Evolutionary conservation across 2,113 vertebrate genomes (phyloP), one percentile per base, ranked within the genome.

Genomic region (Oostethus manadensis): DNA sequence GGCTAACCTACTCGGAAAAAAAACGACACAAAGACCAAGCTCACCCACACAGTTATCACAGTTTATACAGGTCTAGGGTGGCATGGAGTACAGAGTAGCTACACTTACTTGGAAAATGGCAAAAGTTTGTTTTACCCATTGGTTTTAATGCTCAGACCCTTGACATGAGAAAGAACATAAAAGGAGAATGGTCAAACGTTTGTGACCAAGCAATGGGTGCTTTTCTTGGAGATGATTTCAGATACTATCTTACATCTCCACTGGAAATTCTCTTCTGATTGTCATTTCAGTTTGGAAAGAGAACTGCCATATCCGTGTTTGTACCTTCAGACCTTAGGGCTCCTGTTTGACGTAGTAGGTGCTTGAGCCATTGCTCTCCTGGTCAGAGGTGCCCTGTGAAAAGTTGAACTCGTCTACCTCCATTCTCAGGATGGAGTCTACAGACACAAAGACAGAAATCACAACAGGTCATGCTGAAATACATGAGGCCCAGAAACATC

Each of bases 291-390:
- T 47, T 38, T 21, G 48, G 60, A 54, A 35, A 57, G 65, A 64
- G 33, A 62, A 35, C 45, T 2, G 49, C 56, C 71, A 47, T 51
- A 22, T 43, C 51, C 55, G 4, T 9, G 13, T 14, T 40, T 10
- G 21, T 68, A 33, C 44, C 49, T 3, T 2, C 1, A 21, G 40
- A 26, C 58, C 71, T 94, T 84, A 96, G 8, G 94, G 95, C 64
- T 97, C 96, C 62, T 99, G 96, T 87, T 95, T 96, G 88, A 97
- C 96, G 91, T 94, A 96, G 88, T 94, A 95, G 89, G 92, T 93
- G 88, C 94, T 94, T 7, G 95, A 96, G 77, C 95, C 94, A 3
- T 97, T 95, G 90, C 94, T 97, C 63, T 98, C 96, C 88, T 96
- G 97, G 85, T 98, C 94, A 0, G 96, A 97, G 1, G 91, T 91